Conservation (phyloP, 1,140 invertebrate genomes). For the Lutraria rhynchaena region DNA sequence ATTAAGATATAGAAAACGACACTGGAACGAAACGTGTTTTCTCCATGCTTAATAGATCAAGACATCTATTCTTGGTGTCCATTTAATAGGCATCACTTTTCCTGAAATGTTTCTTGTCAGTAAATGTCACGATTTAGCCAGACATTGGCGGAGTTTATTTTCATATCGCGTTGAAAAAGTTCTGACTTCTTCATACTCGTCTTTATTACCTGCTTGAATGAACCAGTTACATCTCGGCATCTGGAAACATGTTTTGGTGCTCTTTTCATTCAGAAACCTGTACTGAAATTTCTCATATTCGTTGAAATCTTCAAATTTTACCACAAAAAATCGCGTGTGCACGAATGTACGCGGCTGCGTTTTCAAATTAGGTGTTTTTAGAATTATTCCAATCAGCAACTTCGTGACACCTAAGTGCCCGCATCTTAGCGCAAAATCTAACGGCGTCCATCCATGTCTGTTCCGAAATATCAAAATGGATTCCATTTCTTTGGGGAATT, state of each 20-base stretch:
- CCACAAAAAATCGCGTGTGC: constrained; percentile 55
- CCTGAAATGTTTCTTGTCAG: too few relatives aligned
- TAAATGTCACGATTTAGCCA: constrained; percentile 33
- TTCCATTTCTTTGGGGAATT: constrained; percentile 54
- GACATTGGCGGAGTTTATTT: constrained; percentile 44
- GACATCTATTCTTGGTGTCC: too few relatives aligned
- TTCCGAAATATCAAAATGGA: constrained; percentile 47
- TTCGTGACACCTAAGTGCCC: constrained; percentile 45
- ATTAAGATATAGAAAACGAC: too few relatives aligned
- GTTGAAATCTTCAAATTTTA: constrained; percentile 48
- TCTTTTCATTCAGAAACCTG: constrained; percentile 31
- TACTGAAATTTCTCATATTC: constrained; percentile 43
- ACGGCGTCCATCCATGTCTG: constrained; percentile 55
- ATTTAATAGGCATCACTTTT: too few relatives aligned
- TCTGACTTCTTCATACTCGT: constrained; percentile 56
- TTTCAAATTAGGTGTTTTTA: constrained; percentile 21
- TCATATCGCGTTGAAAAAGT: constrained; percentile 40
- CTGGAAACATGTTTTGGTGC: constrained; percentile 41
- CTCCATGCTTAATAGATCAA: too few relatives aligned
- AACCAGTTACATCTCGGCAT: constrained; percentile 58
- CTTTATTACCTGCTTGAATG: constrained; percentile 51
- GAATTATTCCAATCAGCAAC: constrained; percentile 38
- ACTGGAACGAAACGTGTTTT: too few relatives aligned
- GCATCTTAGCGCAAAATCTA: constrained; percentile 54
- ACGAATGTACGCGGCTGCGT: constrained; percentile 46